These are phyloP conservation scores for Linepithema humile DNA, from an alignment of 1,140 invertebrate genomes.

Conservation along the genomic window DNA sequence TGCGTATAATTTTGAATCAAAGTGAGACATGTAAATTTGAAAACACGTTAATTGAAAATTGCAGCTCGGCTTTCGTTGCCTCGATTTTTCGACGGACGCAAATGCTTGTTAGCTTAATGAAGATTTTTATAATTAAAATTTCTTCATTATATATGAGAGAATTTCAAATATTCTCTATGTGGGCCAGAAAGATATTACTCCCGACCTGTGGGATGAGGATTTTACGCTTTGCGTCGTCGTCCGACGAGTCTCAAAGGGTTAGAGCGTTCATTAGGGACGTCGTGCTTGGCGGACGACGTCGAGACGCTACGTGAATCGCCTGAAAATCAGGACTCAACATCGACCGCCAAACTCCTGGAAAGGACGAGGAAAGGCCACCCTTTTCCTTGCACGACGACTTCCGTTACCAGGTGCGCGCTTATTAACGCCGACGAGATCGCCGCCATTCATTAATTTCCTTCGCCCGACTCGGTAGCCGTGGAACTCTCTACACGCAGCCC, in stretches of 20 bases:
- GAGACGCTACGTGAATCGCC: neutral
- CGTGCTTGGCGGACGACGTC: neutral
- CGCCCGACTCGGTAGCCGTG: slow-evolving; percentile 59
- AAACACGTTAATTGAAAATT: too few relatives aligned
- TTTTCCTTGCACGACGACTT: slow-evolving; percentile 4
- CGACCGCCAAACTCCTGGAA: neutral
- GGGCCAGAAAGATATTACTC: slow-evolving; percentile 1
- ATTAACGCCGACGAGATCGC: slow-evolving; percentile 69
- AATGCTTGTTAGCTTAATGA: too few relatives aligned
- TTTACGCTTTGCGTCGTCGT: neutral
- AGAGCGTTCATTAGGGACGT: slow-evolving; percentile 17
- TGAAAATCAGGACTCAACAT: neutral
- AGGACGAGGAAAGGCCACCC: neutral
- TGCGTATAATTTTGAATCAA: neutral
- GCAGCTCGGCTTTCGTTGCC: too few relatives aligned
- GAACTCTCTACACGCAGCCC: slow-evolving; percentile 55
- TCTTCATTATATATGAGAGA: neutral
- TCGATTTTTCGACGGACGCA: too few relatives aligned
- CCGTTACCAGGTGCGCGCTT: slow-evolving; percentile 53
- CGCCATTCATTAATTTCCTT: slow-evolving; percentile 79
- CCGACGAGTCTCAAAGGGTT: neutral
- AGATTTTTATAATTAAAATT: neutral
- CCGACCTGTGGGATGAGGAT: neutral
- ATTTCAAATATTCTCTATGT: neutral
- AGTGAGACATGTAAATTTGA: too few relatives aligned